Base-by-base conservation (phyloP, 1,140 invertebrate genomes). In the Pissodes strobi region DNA sequence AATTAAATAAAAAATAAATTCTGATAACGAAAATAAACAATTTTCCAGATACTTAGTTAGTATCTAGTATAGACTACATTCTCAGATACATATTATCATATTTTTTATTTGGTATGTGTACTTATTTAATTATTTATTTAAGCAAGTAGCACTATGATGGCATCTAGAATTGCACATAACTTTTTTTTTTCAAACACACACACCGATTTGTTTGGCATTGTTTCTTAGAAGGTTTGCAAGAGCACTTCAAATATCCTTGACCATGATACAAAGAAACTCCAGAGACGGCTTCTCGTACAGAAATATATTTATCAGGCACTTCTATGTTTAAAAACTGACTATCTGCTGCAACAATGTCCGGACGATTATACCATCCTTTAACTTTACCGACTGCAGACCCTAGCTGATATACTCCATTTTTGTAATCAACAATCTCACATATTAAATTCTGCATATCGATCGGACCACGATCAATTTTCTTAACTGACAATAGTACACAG, bases 111-210 rank as follows among this genome's bases (percentile, higher is more conserved):
- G n/a, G n/a, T n/a, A n/a, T n/a, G n/a, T n/a, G n/a, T n/a, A n/a
- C n/a, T n/a, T n/a, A n/a, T n/a, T n/a, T n/a, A n/a, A n/a, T 17
- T 41, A 41, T 41, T 41, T 41, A 41, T 41, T 41, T 9, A 17
- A 9, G 15, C 39, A 41, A 41, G 39, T 41, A 12, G 13, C 39
- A 17, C 39, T 41, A 4, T 41, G 39, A 6, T n/a, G n/a, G n/a
- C n/a, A n/a, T n/a, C n/a, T n/a, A n/a, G n/a, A n/a, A n/a, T n/a
- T n/a, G n/a, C n/a, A 41, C 9, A 41, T 12, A 6, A 41, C 39
- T 41, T 41, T 41, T 17, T 41, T 41, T 41, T 41, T 41, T n/a
- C 4, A 41, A 41, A 41, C 39, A 41, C 9, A 41, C 15, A 15
- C 39, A 17, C 5, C 39, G 13, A 41, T 41, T 41, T 41, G 39